Base-by-base conservation (phyloP, 2,797 vertebrate species). In the Acanthopagrus latus region DNA sequence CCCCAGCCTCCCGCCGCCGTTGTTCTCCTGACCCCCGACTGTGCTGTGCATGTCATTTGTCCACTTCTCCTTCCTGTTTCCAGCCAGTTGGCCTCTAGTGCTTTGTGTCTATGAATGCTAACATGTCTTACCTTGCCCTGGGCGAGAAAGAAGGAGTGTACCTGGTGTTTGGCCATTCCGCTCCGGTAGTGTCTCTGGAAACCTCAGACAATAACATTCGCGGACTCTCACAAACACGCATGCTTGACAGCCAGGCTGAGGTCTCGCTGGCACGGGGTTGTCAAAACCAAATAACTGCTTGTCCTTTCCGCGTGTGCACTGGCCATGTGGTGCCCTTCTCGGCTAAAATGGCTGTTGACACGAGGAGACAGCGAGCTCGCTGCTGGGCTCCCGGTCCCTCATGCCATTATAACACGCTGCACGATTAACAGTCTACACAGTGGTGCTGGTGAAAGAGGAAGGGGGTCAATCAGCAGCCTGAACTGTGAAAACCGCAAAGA, bases 221-320 rank as follows among this genome's bases (percentile, higher is more conserved):
- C 16, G 64, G 60, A 86, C 80, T 80, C 71, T 65, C 68, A 72
- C 33, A 2, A 43, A 62, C 29, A 69, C 18, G 74, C 78, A 86
- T 71, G 74, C 76, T 85, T 86, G 81, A 91, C 87, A 88, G 83
- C 70, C 74, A 76, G 72, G 29, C 78, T 79, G 71, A 83, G 91
- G 91, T 88, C 91, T 90, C 78, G 55, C 83, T 90, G 92, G 90
- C 92, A 90, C 89, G 27, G 56, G 76, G 60, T 89, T 95, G 94
- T 95, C 94, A 94, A 91, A 94, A 92, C 80, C 78, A 76, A 90
- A 90, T 91, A 93, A 89, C 87, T 92, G 85, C 80, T 86, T 91
- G 86, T 90, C 84, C 86, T 91, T 88, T 85, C 75, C 74, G 3
- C 65, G 62, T 84, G 89, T 89, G 79, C 69, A 69, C 54, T 64